Evolutionary conservation across 2,888 invertebrate genomes (phyloP).

Genomic region (Hylaea fasciaria): DNA sequence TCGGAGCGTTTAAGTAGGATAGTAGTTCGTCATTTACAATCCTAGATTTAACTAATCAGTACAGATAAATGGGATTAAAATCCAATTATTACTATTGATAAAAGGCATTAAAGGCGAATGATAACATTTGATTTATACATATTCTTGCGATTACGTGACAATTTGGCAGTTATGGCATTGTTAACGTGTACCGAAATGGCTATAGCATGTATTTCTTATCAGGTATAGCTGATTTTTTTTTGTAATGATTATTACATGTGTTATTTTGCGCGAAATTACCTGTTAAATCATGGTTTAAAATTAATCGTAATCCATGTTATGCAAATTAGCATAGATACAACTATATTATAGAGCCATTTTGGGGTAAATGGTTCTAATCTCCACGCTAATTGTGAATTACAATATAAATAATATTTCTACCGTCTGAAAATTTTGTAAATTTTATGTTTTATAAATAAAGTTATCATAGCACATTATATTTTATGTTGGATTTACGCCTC

Average conservation of each 20-base stretch:
- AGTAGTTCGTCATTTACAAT: constrained; percentile 62
- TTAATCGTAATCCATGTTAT: too few relatives aligned
- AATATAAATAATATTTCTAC: too few relatives aligned
- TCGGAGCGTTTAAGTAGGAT: constrained; percentile 35
- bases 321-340: too few relatives aligned
- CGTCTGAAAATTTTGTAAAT: too few relatives aligned
- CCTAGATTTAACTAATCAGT: constrained; percentile 69
- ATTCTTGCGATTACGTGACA: constrained; percentile 41
- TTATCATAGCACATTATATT: too few relatives aligned
- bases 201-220: constrained; percentile 22
- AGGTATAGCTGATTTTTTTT: background rate
- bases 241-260: background rate
- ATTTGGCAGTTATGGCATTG: constrained; percentile 13
- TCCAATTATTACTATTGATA: constrained; percentile 72
- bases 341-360: too few relatives aligned
- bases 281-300: too few relatives aligned
- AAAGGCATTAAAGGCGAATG: constrained; percentile 72
- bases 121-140: constrained; percentile 83
- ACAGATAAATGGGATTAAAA: constrained; percentile 70
- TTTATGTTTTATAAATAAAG: too few relatives aligned
- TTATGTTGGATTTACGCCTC: too few relatives aligned
- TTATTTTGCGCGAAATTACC: background rate
- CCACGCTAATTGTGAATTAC: too few relatives aligned
- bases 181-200: constrained; percentile 23
- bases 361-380: too few relatives aligned